Evolutionary conservation across 2,888 invertebrate genomes (phyloP).

Genomic region (Melikaiella ostensackeni): DNA sequence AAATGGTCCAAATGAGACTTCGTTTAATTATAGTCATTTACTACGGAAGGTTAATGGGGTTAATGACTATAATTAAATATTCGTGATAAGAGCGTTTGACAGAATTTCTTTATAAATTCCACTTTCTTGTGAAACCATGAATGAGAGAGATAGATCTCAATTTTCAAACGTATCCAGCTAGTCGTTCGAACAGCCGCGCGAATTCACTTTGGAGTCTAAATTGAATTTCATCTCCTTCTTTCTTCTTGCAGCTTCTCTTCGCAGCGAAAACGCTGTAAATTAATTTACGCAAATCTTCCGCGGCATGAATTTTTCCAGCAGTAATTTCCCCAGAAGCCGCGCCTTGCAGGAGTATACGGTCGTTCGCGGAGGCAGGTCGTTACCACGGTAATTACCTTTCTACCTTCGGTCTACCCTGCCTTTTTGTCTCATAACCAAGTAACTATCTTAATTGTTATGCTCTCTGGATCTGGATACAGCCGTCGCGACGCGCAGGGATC

Average conservation of each 20-base stretch:
- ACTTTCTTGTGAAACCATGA: background rate
- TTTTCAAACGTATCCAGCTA: background rate
- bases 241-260: conserved; percentile 47
- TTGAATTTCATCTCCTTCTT: conserved; percentile 50
- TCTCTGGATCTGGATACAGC: conserved; percentile 60
- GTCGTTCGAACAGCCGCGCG: background rate
- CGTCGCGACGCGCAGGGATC: conserved; percentile 16
- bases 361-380: conserved; percentile 56
- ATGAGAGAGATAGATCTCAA: conserved; percentile 28
- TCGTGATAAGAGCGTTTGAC: background rate
- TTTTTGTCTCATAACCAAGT: conserved; percentile 74
- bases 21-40: background rate
- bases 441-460: conserved; percentile 73
- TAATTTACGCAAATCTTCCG: conserved; percentile 72
- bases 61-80: background rate
- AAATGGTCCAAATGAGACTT: background rate
- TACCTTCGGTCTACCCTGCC: conserved; percentile 62
- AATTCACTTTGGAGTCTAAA: conserved; percentile 44
- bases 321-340: conserved; percentile 68
- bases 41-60: background rate
- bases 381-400: conserved; percentile 72
- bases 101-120: background rate
- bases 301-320: conserved; percentile 69
- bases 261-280: conserved; percentile 62
- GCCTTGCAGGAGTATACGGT: conserved; percentile 21